phyloP scores from a whole-genome alignment of 2,797 vertebrate species.

The Alcedo quadribrachys region DNA sequence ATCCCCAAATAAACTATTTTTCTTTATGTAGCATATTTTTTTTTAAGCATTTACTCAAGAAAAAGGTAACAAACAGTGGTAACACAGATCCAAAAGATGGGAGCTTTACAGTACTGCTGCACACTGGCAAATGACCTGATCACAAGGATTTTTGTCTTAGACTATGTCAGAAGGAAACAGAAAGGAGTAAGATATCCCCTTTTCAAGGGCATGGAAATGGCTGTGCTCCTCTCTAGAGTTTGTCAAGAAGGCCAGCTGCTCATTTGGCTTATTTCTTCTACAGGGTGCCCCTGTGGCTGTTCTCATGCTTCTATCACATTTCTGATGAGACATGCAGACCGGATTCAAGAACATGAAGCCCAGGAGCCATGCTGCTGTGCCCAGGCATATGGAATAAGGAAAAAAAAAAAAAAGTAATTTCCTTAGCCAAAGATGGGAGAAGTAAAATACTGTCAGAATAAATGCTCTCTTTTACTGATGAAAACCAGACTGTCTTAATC shows the following conservation, averaged over 20 bases:
- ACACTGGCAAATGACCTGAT: not conserved
- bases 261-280: not conserved
- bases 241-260: not conserved
- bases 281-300: not conserved
- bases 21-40: not conserved
- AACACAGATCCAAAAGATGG: not conserved
- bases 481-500: not conserved
- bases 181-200: not conserved
- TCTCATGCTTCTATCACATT: not conserved
- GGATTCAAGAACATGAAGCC: not conserved
- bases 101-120: not conserved
- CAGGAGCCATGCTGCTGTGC: not conserved
- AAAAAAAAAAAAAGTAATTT: not conserved
- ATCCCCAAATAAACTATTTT: not conserved
- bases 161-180: not conserved
- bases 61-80: not conserved
- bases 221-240: not conserved
- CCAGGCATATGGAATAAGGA: accelerated
- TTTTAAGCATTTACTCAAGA: not conserved
- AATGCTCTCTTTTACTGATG: not conserved
- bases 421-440: not conserved
- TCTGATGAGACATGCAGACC: not conserved
- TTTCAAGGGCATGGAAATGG: not conserved
- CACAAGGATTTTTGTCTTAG: not conserved
- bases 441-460: not conserved